Evolutionary conservation across 2,113 vertebrate genomes (phyloP).

Genomic region (Sorex araneus): DNA sequence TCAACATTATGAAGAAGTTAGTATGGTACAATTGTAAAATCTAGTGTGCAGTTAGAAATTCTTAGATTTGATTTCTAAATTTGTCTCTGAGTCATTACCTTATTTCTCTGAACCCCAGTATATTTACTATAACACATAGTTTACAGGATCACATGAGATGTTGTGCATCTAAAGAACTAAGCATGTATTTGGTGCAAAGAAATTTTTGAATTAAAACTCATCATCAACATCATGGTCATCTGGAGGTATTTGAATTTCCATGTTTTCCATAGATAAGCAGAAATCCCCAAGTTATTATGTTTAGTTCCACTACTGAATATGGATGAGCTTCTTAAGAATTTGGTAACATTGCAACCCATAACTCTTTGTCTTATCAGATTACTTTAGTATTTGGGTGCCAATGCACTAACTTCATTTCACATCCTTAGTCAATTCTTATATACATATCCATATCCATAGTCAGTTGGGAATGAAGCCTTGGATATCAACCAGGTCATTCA

Average conservation of each 20-base stretch:
- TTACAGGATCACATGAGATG: background rate
- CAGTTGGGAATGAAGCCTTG: background rate
- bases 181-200: background rate
- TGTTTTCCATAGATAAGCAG: background rate
- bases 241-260: background rate
- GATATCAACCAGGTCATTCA: background rate
- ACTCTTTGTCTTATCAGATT: background rate
- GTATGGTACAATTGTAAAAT: background rate
- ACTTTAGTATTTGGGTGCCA: background rate
- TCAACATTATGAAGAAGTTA: background rate
- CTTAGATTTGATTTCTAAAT: constrained; percentile 11
- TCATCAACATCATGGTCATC: background rate
- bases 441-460: background rate
- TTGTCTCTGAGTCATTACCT: background rate
- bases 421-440: background rate
- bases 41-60: background rate
- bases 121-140: background rate
- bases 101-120: background rate
- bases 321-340: constrained; percentile 2
- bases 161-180: background rate
- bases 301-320: constrained; percentile 40
- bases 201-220: background rate
- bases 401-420: background rate
- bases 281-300: background rate
- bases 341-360: background rate